A percentile compares a stretch with the other conserved stretches of the same genome.
Evolutionary conservation across 2,888 invertebrate genomes (phyloP).

Genomic region (Spialia ferax): DNA sequence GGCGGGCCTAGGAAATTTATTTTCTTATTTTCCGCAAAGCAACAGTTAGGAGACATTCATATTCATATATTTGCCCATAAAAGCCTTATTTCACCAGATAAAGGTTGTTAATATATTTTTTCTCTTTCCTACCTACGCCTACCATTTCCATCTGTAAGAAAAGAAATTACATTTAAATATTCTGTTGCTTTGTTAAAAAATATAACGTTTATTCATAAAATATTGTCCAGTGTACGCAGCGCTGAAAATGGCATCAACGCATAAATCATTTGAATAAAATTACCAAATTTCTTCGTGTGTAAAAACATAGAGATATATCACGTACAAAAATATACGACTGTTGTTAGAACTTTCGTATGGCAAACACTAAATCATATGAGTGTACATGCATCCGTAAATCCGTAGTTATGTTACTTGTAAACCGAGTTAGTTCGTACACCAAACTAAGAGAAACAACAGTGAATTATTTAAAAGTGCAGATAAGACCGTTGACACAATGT

Average conservation of each 20-base stretch:
- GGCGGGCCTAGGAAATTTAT: no score
- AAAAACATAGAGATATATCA: background rate
- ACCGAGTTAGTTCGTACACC: background rate
- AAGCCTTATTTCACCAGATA: no score
- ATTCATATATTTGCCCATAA: no score
- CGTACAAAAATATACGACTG: conserved; percentile 13
- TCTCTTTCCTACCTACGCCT: no score
- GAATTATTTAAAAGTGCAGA: conserved; percentile 9
- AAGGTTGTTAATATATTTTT: no score
- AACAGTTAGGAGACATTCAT: no score
- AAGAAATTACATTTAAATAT: no score
- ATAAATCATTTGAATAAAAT: background rate
- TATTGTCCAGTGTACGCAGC: no score
- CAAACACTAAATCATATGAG: conserved; percentile 22
- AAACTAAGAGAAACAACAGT: conserved; percentile 6
- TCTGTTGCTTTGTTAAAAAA: no score
- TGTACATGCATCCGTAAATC: conserved; percentile 15
- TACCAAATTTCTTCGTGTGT: background rate
- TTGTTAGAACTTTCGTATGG: conserved; percentile 10
- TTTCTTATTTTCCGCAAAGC: no score
- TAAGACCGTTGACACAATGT: background rate
- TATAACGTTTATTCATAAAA: no score
- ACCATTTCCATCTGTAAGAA: no score
- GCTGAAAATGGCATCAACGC: background rate
- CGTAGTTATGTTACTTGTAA: conserved; percentile 16